Evolutionary conservation across 2,888 invertebrate species (phyloP), one percentile per base, ranked within the genome.

Genomic region (Spilarctia lutea): DNA sequence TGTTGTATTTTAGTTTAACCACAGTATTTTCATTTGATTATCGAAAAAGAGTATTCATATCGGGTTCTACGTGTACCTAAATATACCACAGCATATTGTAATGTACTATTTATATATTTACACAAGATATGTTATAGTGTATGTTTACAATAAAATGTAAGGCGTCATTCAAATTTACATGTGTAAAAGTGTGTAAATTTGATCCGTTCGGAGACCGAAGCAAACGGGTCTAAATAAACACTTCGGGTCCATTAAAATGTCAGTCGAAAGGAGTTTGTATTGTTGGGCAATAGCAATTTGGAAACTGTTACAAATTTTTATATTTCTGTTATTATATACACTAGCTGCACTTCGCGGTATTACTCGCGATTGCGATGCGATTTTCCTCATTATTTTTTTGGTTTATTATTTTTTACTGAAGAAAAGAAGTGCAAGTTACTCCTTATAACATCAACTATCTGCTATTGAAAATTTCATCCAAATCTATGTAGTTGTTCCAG

Each of bases 181-280:
- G 60, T 66, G 76, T 73, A 66, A 63, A 74, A 81, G 75, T 73
- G 60, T 73, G 30, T 30, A 63, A 65, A 66, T 52, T 35, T 45
- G 73, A 72, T 60, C 66, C 73, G 80, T 79, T 80, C 77, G 77
- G 78, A 73, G 81, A 78, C 80, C 78, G 79, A 78, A 73, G 67
- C 75, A 79, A 75, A 77, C 72, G 79, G 42, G 76, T 78, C 80
- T 86, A 88, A 89, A 91, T 90, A 91, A 88, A 89, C 91, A 89
- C 85, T 80, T 85, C 81, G 81, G 82, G 84, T 91, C 89, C 91
- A 91, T 91, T 91, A 91, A 90, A 89, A 88, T 83, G 91, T 91
- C 91, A 91, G 85, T 90, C 89, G 87, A 83, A 79, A 82, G 77
- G 78, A 72, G 79, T 74, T 68, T 71, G 75, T 81, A 76, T 76